Conservation (phyloP, 2,113 vertebrate genomes). For the Heterotis niloticus region DNA sequence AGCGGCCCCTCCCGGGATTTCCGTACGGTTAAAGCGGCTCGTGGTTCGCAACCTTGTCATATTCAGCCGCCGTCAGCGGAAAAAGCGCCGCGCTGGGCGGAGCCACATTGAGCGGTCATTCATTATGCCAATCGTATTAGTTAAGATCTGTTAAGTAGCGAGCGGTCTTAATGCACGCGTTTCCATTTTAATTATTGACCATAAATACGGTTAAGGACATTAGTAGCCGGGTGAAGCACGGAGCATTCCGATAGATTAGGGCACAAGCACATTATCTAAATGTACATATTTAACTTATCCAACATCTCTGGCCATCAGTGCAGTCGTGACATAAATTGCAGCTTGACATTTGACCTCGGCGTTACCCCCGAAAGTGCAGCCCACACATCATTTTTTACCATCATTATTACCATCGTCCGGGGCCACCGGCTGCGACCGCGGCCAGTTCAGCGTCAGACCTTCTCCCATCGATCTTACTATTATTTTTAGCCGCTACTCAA, state of each 20-base stretch:
- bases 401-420: neutral
- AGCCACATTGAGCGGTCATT: constrained; percentile 67
- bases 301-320: constrained; percentile 46
- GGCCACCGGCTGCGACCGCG: constrained; percentile 14
- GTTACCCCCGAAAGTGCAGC: constrained; percentile 38
- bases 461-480: constrained; percentile 41
- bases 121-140: constrained; percentile 78
- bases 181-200: constrained; percentile 77
- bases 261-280: constrained; percentile 70
- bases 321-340: constrained; percentile 60
- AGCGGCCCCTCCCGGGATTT: constrained; percentile 47
- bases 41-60: constrained; percentile 71
- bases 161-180: constrained; percentile 73
- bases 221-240: constrained; percentile 56
- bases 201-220: constrained; percentile 75
- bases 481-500: constrained; percentile 50
- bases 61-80: constrained; percentile 67
- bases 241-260: constrained; percentile 60
- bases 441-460: constrained; percentile 22
- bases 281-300: constrained; percentile 69
- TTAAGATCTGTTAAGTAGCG: constrained; percentile 78
- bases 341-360: constrained; percentile 61
- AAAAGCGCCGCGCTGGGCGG: constrained; percentile 50
- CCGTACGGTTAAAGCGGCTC: constrained; percentile 60
- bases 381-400: constrained; percentile 25